phyloP scores from a whole-genome alignment of 2,888 invertebrate species.

The Melangyna quadrimaculata region DNA sequence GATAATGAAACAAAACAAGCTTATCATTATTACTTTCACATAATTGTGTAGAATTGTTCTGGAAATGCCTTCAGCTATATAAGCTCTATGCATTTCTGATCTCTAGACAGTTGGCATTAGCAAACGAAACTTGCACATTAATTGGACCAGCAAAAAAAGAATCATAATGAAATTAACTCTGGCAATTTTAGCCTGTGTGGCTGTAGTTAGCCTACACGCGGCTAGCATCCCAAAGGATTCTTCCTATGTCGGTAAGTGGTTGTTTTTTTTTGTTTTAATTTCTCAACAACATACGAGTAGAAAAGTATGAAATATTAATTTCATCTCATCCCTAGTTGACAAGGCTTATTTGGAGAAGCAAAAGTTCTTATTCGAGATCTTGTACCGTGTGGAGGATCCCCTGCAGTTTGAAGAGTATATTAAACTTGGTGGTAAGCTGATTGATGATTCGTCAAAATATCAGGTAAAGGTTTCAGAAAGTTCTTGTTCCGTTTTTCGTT shows the following conservation, averaged over 20 bases:
- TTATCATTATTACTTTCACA: neutral
- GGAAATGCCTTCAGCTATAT: conserved; percentile 26
- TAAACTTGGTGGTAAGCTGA: conserved; percentile 18
- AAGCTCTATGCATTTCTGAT: neutral
- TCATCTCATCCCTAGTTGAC: conserved; percentile 72
- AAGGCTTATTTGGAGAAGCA: conserved; percentile 75
- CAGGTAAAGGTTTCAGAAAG: conserved; percentile 81
- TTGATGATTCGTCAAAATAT: conserved; percentile 71
- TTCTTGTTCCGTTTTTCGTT: neutral
- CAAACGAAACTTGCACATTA: conserved; percentile 35
- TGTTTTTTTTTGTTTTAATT: neutral
- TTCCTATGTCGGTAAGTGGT: conserved; percentile 20
- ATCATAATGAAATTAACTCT: conserved; percentile 76
- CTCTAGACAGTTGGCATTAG: conserved; percentile 45
- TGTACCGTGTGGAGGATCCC: conserved; percentile 74
- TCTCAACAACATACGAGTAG: too few relatives aligned
- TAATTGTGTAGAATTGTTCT: neutral
- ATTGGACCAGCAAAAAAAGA: conserved; percentile 72
- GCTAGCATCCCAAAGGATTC: conserved; percentile 67
- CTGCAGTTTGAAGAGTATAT: conserved; percentile 26
- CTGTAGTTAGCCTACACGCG: conserved; percentile 75
- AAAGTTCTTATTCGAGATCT: conserved; percentile 76
- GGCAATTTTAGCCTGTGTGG: conserved; percentile 76
- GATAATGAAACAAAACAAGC: conserved; percentile 3
- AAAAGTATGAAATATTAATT: neutral